phyloP scores from a whole-genome alignment of 2,113 vertebrate species.

The Megaceryle maxima region DNA sequence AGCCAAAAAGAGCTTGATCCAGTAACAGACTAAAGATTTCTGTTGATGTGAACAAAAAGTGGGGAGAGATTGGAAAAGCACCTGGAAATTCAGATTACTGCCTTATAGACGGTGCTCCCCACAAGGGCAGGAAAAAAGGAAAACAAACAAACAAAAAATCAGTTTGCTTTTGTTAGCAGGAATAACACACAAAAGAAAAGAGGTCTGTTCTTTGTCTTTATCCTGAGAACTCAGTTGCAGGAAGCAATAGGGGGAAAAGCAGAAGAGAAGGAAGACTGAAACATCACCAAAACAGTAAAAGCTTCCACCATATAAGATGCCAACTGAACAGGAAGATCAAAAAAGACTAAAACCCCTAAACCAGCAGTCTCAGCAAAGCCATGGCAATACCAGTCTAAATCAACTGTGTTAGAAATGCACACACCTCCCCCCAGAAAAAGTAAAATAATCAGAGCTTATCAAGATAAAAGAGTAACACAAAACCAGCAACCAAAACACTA shows the following conservation, averaged over 20 bases:
- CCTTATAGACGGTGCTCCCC: background rate
- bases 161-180: background rate
- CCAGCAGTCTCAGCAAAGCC: background rate
- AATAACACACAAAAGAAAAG: background rate
- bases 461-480: background rate
- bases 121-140: background rate
- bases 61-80: background rate
- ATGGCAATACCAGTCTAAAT: background rate
- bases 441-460: background rate
- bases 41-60: background rate
- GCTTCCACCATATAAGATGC: background rate
- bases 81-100: background rate
- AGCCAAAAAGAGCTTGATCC: background rate
- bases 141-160: background rate
- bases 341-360: background rate
- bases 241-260: background rate
- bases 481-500: background rate
- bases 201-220: background rate
- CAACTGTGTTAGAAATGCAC: background rate
- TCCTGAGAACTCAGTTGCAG: background rate
- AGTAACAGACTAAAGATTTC: background rate
- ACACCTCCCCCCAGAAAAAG: too few species aligned
- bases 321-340: background rate
- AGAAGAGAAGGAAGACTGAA: background rate
- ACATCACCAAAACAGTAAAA: background rate